These are phyloP conservation scores for Aplysina aerophoba DNA, from an alignment of 37 sponge, comb jelly and placozoan genomes.

Conservation along the genomic window DNA sequence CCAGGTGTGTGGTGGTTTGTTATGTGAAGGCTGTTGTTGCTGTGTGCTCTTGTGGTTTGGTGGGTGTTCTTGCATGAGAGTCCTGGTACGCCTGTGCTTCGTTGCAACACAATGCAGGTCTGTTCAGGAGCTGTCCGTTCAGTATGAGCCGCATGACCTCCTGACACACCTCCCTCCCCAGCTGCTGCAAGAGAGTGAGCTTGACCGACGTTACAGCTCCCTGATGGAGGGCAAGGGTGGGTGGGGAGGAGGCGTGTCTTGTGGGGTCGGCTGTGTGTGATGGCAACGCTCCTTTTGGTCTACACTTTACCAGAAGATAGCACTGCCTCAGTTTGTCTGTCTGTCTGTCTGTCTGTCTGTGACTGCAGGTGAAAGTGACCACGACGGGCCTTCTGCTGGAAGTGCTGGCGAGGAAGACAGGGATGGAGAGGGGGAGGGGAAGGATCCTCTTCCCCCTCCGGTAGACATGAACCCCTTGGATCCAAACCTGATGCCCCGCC, in stretches of 20 bases:
- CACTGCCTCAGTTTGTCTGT: too few relatives aligned
- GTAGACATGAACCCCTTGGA: conserved; percentile 3
- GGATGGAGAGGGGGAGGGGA: conserved; percentile 11
- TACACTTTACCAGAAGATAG: too few relatives aligned
- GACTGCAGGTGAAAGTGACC: too few relatives aligned
- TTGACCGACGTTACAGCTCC: not conserved
- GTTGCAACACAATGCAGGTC: conserved; percentile 72
- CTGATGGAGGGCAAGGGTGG: not conserved
- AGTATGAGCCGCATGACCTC: conserved; percentile 78
- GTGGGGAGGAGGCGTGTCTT: too few relatives aligned
- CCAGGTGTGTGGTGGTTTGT: conserved; percentile 45
- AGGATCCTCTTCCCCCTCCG: not conserved
- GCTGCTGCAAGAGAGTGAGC: not conserved
- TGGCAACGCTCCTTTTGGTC: too few relatives aligned
- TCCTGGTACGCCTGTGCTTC: too few relatives aligned
- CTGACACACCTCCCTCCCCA: conserved; percentile 55
- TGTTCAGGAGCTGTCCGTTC: conserved; percentile 75
- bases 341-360: too few relatives aligned
- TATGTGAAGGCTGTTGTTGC: not conserved
- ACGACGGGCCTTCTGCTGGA: not conserved
- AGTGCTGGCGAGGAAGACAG: not conserved
- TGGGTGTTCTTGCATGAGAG: not conserved
- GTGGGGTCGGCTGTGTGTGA: too few relatives aligned
- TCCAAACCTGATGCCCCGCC: conserved; percentile 6
- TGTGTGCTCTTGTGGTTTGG: too few relatives aligned